Conservation (phyloP, 2,888 invertebrate species). For the Amphiduros pacificus region DNA sequence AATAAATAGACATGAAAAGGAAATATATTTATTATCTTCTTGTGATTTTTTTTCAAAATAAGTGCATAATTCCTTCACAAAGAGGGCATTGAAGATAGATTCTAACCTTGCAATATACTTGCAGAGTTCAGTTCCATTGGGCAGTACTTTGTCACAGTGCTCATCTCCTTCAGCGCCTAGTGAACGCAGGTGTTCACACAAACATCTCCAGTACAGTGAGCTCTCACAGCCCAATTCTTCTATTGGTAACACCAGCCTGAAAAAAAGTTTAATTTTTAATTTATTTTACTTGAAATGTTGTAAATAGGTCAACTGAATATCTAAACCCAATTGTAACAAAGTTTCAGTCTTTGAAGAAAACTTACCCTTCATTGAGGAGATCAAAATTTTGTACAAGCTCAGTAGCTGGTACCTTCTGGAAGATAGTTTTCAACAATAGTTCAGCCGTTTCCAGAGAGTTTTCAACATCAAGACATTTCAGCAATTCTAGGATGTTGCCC, state of each 20-base stretch:
- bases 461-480: conserved; percentile 76
- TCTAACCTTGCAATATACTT: conserved; percentile 73
- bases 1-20: no score
- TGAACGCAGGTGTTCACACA: conserved; percentile 64
- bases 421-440: conserved; percentile 64
- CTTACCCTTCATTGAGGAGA: conserved; percentile 51
- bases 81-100: no score
- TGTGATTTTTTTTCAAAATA: no score
- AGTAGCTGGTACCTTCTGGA: conserved; percentile 61
- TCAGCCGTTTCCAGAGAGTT: conserved; percentile 66
- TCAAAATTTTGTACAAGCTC: conserved; percentile 50
- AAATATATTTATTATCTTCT: no score
- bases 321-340: background rate
- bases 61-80: no score
- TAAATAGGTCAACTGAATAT: background rate
- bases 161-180: conserved; percentile 62
- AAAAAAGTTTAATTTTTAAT: background rate
- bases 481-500: conserved; percentile 72
- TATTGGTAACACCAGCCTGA: conserved; percentile 43
- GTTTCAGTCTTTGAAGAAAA: background rate
- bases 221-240: conserved; percentile 54
- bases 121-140: conserved; percentile 75
- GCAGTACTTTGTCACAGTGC: conserved; percentile 65
- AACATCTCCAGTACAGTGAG: conserved; percentile 69
- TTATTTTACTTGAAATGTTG: background rate